A percentile compares a stretch with the other conserved stretches of the same genome.
phyloP scores from a whole-genome alignment of 2,113 vertebrate species.

The Ailuropoda melanoleuca region DNA sequence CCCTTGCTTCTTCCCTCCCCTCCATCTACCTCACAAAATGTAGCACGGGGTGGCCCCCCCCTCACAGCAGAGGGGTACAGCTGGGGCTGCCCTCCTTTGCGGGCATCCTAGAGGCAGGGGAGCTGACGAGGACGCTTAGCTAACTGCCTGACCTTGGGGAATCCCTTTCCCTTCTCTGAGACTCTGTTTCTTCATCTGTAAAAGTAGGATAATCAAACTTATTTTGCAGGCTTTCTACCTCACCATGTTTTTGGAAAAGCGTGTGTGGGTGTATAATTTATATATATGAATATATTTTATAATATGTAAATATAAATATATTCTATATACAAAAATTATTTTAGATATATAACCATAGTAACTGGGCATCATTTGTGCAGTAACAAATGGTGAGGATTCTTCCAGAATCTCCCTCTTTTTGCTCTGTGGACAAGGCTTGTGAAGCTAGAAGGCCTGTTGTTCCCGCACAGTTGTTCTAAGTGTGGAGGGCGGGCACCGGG shows the following conservation, averaged over 20 bases:
- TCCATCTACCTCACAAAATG: background rate
- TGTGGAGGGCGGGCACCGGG: accelerated
- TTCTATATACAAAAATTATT: background rate
- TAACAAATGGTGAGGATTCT: background rate
- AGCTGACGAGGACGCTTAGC: background rate
- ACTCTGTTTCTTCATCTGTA: background rate
- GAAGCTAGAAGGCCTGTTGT: background rate
- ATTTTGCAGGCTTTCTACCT: background rate
- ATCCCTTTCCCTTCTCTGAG: background rate
- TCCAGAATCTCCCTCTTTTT: background rate
- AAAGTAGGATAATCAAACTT: background rate
- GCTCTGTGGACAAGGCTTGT: background rate
- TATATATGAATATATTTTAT: background rate
- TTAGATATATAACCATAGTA: background rate
- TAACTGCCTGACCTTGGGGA: background rate
- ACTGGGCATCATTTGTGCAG: background rate
- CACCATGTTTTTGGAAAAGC: background rate
- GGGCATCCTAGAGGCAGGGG: background rate
- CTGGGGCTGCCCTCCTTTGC: background rate
- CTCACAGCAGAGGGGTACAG: background rate
- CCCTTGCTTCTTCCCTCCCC: background rate
- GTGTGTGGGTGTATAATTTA: background rate
- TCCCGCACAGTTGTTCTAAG: background rate
- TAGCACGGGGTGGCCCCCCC: background rate
- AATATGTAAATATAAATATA: background rate